Conservation (phyloP, 2,888 invertebrate species). For the Ischnura elegans region DNA sequence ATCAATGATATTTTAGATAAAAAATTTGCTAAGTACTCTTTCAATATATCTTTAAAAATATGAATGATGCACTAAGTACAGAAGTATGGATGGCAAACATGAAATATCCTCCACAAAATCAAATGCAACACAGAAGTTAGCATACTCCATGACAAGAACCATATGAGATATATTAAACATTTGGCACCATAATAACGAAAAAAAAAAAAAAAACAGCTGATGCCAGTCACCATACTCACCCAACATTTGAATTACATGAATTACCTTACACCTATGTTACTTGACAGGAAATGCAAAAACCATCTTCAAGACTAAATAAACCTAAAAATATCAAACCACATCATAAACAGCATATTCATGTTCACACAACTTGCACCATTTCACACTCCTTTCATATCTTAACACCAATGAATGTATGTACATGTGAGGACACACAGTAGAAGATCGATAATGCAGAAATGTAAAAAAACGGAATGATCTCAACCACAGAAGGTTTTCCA, state of each 20-base stretch:
- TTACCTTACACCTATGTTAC: not conserved
- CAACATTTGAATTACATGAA: conserved; percentile 32
- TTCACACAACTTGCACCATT: not conserved
- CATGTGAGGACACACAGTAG: not conserved
- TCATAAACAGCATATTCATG: not conserved
- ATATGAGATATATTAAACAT: not conserved
- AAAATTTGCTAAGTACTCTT: no score
- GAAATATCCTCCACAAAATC: not conserved
- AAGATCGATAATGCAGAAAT: no score
- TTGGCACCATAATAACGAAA: conserved; percentile 55
- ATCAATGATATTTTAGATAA: no score
- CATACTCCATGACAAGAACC: conserved; percentile 6
- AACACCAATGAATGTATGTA: not conserved
- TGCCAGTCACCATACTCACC: conserved; percentile 59
- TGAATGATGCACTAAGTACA: not conserved
- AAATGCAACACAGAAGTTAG: not conserved
- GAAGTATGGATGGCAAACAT: not conserved
- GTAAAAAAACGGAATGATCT: no score
- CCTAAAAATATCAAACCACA: not conserved
- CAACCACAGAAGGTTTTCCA: no score
- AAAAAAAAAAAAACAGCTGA: conserved; percentile 41
- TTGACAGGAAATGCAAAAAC: not conserved
- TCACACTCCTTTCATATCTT: not conserved
- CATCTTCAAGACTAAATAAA: not conserved
- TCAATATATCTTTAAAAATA: no score